Evolutionary conservation across 2,888 invertebrate genomes (phyloP).

Genomic region (Panzeria rudis): DNA sequence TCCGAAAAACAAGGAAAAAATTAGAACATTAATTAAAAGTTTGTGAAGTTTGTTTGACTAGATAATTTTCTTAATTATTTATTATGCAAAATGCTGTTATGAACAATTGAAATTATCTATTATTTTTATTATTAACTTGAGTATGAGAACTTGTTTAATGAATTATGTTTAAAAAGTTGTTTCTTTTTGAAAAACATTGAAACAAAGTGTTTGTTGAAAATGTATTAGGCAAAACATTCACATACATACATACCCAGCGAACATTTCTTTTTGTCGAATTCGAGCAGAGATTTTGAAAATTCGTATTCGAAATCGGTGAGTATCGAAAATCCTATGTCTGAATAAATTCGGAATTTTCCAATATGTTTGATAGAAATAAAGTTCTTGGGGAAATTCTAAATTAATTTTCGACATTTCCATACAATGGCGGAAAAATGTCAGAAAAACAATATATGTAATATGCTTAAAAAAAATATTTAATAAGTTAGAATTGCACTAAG

Average conservation of each 20-base stretch:
- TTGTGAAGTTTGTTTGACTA: background rate
- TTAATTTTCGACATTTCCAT: too few species aligned
- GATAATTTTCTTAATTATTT: background rate
- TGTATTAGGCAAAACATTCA: background rate
- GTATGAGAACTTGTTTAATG: background rate
- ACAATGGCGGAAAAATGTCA: too few species aligned
- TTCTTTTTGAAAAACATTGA: background rate
- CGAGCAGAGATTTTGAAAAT: too few species aligned
- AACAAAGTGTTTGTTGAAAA: background rate
- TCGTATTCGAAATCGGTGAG: too few species aligned
- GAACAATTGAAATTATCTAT: constrained; percentile 10
- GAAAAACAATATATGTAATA: too few species aligned
- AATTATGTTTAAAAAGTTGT: background rate
- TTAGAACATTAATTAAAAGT: constrained; percentile 14
- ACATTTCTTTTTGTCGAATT: too few species aligned
- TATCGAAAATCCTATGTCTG: too few species aligned
- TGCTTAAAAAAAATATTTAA: too few species aligned
- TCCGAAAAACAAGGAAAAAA: background rate
- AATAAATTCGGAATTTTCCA: too few species aligned
- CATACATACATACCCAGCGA: background rate
- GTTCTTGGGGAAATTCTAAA: too few species aligned
- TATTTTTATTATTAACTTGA: background rate
- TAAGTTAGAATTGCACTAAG: too few species aligned
- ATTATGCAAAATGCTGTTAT: constrained; percentile 17
- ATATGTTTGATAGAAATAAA: too few species aligned